These are phyloP conservation scores for Bucorvus abyssinicus DNA, from an alignment of 2,797 vertebrate species.

Conservation along the genomic window DNA sequence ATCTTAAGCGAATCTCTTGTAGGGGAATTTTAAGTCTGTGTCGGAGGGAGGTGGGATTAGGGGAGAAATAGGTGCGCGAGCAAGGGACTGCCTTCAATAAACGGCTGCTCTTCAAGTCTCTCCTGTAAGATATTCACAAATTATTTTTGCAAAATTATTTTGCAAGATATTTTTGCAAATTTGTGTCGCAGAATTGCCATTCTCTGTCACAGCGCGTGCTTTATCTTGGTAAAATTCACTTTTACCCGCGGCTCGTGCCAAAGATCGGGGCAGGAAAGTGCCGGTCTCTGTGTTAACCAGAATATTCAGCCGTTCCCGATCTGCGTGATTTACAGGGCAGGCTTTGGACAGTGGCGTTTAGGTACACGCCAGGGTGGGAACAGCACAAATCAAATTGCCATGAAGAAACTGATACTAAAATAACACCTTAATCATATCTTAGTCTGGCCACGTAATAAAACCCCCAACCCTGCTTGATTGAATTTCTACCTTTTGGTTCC, in stretches of 20 bases:
- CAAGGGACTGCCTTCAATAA: not conserved
- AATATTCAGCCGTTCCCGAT: not conserved
- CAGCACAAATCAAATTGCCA: not conserved
- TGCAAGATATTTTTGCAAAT: not conserved
- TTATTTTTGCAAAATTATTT: not conserved
- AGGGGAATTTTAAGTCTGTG: not conserved
- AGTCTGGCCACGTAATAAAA: not conserved
- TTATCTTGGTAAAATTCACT: not conserved
- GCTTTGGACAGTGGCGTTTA: not conserved
- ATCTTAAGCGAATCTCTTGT: not conserved
- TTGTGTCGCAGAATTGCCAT: not conserved
- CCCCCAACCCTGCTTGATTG: not conserved
- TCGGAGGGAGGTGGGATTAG: not conserved
- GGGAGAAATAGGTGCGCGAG: not conserved
- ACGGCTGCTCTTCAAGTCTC: not conserved
- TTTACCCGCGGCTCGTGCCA: not conserved
- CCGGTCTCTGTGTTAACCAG: not conserved
- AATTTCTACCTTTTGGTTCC: not conserved
- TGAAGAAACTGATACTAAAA: not conserved
- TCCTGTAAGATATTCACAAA: not conserved
- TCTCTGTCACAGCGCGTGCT: rapidly evolving
- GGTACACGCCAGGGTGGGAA: not conserved
- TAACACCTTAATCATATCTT: not conserved
- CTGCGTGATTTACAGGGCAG: not conserved
- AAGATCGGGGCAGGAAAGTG: not conserved